A percentile compares a stretch with the other conserved stretches of the same genome.
These are phyloP conservation scores for Cheilosia grossa DNA, from an alignment of 2,888 invertebrate genomes.

Conservation along the genomic window DNA sequence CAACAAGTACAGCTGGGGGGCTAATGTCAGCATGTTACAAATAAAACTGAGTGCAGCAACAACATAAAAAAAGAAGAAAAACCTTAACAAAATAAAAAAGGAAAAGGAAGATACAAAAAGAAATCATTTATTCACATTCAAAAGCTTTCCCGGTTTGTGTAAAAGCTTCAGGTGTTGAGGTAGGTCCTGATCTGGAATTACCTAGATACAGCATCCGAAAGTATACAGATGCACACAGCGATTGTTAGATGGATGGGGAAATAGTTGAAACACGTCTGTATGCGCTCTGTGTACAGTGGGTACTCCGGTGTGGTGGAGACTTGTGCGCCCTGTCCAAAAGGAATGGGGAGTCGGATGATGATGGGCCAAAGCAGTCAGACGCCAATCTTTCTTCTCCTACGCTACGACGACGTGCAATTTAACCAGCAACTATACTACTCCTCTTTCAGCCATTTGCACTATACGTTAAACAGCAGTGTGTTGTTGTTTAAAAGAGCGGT, in stretches of 20 bases:
- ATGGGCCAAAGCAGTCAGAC: conserved; percentile 62
- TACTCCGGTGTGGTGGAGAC: conserved; percentile 22
- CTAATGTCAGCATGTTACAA: conserved; percentile 65
- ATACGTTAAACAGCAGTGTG: conserved; percentile 53
- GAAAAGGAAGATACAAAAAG: conserved; percentile 13
- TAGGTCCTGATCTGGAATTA: conserved; percentile 73
- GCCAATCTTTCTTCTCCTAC: conserved; percentile 71
- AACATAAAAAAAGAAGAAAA: conserved; percentile 27
- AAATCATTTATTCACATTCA: conserved; percentile 8
- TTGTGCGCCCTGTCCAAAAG: conserved; percentile 39
- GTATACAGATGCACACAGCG: conserved; percentile 64
- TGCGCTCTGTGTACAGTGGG: conserved; percentile 35
- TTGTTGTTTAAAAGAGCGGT: conserved; percentile 61
- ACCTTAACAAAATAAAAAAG: not conserved
- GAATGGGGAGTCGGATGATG: conserved; percentile 48
- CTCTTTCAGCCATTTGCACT: conserved; percentile 71
- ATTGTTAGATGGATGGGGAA: conserved; percentile 62
- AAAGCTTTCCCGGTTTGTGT: conserved; percentile 46
- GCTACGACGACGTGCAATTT: conserved; percentile 54
- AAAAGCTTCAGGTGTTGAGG: conserved; percentile 72
- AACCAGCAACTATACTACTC: conserved; percentile 57
- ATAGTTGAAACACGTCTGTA: conserved; percentile 46
- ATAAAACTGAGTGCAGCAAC: conserved; percentile 53
- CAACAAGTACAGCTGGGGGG: conserved; percentile 69
- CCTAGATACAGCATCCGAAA: conserved; percentile 72